phyloP scores from a whole-genome alignment of 92 coral and sea anemone genomes.

The Actinernus sp. region DNA sequence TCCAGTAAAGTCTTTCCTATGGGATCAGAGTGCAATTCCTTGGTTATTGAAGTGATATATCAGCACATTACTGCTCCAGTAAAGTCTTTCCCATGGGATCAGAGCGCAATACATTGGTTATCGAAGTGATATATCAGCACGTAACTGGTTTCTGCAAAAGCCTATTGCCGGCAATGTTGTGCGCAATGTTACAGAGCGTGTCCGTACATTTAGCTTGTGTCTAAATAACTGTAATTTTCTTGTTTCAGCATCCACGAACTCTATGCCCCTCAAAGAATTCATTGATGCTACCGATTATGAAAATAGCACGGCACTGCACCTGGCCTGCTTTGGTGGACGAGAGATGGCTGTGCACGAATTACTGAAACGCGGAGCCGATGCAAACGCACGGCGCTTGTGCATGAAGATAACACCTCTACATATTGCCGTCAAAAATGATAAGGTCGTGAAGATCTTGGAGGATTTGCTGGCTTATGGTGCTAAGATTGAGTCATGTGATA shows the following conservation, averaged over 20 bases:
- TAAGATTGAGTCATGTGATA: constrained; percentile 46
- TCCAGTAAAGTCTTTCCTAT: too few relatives aligned
- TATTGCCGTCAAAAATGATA: constrained; percentile 61
- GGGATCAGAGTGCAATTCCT: too few relatives aligned
- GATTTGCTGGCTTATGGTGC: constrained; percentile 74
- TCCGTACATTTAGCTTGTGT: not conserved
- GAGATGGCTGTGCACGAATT: constrained; percentile 34
- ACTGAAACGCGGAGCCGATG: constrained; percentile 66
- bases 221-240: not conserved
- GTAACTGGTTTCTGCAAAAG: too few relatives aligned
- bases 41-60: too few relatives aligned
- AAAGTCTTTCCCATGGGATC: too few relatives aligned
- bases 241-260: constrained; percentile 47
- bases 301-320: constrained; percentile 48
- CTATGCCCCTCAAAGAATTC: constrained; percentile 8
- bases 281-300: constrained; percentile 51
- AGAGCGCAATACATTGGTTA: too few relatives aligned
- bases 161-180: too few relatives aligned
- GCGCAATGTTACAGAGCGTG: too few relatives aligned
- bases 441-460: constrained; percentile 50
- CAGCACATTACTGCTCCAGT: too few relatives aligned
- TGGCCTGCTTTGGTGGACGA: constrained; percentile 51
- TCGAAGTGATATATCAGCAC: too few relatives aligned
- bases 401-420: constrained; percentile 62
- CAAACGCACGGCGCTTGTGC: constrained; percentile 20